Base-by-base conservation (phyloP, 1,140 invertebrate genomes). In the Drosophila persimilis region DNA sequence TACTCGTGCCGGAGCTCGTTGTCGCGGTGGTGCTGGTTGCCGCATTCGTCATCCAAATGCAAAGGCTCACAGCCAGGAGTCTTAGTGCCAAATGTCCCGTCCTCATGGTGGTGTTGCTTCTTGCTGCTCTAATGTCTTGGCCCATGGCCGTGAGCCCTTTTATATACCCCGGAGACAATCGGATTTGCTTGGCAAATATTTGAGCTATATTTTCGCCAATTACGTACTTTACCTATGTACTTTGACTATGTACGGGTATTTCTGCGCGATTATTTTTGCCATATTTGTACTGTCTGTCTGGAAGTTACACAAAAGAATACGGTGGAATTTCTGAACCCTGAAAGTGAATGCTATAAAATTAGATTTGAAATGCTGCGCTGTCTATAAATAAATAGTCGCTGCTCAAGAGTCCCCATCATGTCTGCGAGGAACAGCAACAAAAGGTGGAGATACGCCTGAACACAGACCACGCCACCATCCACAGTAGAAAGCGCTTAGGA, bases 201-300 rank as follows among this genome's bases (percentile, higher is more conserved):
- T 22, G 17, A 43, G 1, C 48, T 57, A 53, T 69, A 24, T 31
- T 53, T 39, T 11, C 5, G 13, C 39, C 57, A 72, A 72, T 43
- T 73, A 73, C 67, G 57, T 72, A 22, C 22, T 41, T 53, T 22
- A 11, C 8, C 22, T 13, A 39, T 39, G 3, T 39, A 39, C 3
- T 5, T 39, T 39, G 35, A 1, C 51, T 20, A 15, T 53, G 39
- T 22, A 53, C 17, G 22, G 11, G 8, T 11, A 20, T 39, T 20
- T 22, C 15, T 60, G 50, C 22, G 45, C 50, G 43, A 60, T 22
- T 46, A 35, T 45, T 69, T 47, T 73, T 73, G 59, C 45, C 45
- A 73, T 73, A 56, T 73, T 73, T 73, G 41, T n/a, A n/a, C n/a
- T n/a, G n/a, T n/a, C n/a, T n/a, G 70, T 73, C 26, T 73, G 70